A percentile compares a stretch with the other conserved stretches of the same genome.
phyloP scores from a whole-genome alignment of 2,113 vertebrate species.

The Muntiacus muntjak region DNA sequence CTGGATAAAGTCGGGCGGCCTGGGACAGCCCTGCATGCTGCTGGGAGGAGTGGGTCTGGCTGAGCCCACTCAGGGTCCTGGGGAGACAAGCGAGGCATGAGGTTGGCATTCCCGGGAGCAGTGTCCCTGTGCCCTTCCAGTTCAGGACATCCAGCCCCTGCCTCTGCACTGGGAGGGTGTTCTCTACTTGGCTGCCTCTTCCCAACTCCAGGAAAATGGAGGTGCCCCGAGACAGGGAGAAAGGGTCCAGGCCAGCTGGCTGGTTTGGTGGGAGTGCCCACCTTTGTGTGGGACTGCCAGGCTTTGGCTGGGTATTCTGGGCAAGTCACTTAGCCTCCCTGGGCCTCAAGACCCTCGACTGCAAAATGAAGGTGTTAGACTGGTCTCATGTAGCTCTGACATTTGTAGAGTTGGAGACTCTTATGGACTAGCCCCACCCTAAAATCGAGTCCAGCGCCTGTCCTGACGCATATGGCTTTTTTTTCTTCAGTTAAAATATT shows the following conservation, averaged over 20 bases:
- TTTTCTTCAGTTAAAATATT: neutral
- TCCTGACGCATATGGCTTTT: neutral
- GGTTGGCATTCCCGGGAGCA: neutral
- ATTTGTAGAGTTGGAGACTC: neutral
- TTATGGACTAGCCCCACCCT: neutral
- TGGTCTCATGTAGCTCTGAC: neutral
- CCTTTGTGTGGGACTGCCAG: neutral
- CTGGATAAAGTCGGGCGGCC: slow-evolving; percentile 90
- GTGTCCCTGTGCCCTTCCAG: neutral
- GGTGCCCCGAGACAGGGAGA: neutral
- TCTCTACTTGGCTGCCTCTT: neutral
- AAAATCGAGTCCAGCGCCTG: neutral
- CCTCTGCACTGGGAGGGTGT: neutral
- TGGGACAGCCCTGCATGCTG: slow-evolving; percentile 85
- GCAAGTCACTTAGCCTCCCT: neutral
- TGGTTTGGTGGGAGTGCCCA: neutral
- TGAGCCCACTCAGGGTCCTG: slow-evolving; percentile 87
- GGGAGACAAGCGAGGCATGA: slow-evolving; percentile 55
- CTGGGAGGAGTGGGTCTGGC: slow-evolving; percentile 81
- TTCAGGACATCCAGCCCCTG: accelerated
- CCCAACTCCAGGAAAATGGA: neutral
- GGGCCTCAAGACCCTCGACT: neutral
- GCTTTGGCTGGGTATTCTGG: neutral
- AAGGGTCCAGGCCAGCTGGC: neutral
- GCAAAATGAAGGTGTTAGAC: neutral